Evolutionary conservation across 2,888 invertebrate species (phyloP).

Genomic region (Xestia rhomboidea): DNA sequence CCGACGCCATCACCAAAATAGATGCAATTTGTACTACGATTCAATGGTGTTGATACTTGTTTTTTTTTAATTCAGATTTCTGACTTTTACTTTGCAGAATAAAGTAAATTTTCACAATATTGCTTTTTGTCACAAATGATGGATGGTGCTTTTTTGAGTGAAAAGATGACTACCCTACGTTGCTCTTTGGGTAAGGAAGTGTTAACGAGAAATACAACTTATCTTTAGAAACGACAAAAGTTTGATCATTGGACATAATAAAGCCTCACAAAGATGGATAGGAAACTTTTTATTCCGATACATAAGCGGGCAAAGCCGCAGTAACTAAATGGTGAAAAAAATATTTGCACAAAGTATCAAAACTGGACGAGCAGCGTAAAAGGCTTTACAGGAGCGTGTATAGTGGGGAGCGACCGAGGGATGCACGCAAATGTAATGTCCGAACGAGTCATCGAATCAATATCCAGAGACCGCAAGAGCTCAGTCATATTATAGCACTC

Average conservation of each 20-base stretch:
- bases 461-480: slow-evolving; percentile 47
- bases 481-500: slow-evolving; percentile 9
- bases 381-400: slow-evolving; percentile 57
- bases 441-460: slow-evolving; percentile 71
- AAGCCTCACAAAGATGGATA: not conserved
- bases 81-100: not conserved
- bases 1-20: slow-evolving; percentile 74
- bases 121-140: no score
- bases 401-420: slow-evolving; percentile 62
- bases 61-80: not conserved
- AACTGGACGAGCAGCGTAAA: slow-evolving; percentile 1
- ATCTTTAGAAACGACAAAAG: not conserved
- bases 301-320: no score
- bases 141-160: no score
- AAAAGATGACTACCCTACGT: no score
- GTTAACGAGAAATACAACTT: not conserved
- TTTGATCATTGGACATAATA: not conserved
- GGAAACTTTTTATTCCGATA: not conserved
- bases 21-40: slow-evolving; percentile 63
- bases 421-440: slow-evolving; percentile 74
- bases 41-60: slow-evolving; percentile 41
- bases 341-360: slow-evolving; percentile 39
- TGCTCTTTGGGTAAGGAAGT: not conserved
- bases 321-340: not conserved
- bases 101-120: not conserved